Evolutionary conservation across 2,797 vertebrate species (phyloP).

Genomic region (Tapera naevia): DNA sequence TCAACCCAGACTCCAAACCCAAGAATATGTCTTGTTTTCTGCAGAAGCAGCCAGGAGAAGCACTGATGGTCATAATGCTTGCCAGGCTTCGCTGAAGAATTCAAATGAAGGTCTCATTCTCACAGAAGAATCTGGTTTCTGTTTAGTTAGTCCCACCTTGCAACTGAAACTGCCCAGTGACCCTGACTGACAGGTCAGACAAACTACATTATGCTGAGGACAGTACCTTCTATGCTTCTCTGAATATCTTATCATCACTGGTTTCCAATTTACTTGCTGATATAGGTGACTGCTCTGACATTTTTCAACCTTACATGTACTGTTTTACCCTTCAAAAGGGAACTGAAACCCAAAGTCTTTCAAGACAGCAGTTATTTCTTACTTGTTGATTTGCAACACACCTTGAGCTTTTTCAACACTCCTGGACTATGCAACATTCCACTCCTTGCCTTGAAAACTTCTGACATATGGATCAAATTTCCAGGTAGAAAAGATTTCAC

Average conservation of each 20-base stretch:
- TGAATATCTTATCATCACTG: conserved; percentile 15
- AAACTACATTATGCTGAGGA: neutral
- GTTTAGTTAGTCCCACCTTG: neutral
- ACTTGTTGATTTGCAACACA: conserved; percentile 18
- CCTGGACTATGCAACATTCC: neutral
- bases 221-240: conserved; percentile 15
- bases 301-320: conserved; percentile 27
- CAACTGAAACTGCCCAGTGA: conserved; percentile 23
- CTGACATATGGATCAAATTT: neutral
- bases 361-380: conserved; percentile 33
- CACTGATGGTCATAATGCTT: rapidly evolving
- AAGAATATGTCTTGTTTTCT: neutral
- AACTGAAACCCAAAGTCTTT: conserved; percentile 60
- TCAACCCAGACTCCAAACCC: neutral
- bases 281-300: conserved; percentile 55
- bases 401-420: neutral
- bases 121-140: conserved; percentile 22
- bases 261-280: conserved; percentile 61
- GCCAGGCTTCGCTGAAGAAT: neutral
- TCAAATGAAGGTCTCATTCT: conserved; percentile 25
- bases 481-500: neutral
- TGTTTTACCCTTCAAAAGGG: conserved; percentile 47
- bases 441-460: neutral
- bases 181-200: neutral
- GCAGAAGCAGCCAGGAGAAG: neutral